Base-by-base conservation (phyloP, 2,113 vertebrate species). In the Scytalopus superciliaris region DNA sequence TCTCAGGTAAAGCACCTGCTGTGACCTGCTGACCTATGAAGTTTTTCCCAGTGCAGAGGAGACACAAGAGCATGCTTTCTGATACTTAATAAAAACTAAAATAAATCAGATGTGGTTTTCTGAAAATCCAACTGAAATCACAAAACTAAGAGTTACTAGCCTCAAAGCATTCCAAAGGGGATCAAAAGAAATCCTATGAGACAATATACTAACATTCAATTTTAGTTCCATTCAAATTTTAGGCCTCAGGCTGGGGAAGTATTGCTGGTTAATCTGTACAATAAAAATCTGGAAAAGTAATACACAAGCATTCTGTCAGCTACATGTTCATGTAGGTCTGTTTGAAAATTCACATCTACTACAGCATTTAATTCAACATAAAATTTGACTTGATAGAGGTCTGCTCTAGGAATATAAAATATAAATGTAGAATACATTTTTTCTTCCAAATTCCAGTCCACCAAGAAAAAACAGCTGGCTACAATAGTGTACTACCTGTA, bases 361-460 rank as follows among this genome's bases (percentile, higher is more conserved):
- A 37, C 0, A 1, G 22, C 33, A 80, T 81, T 79, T 60, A 75
- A 66, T 53, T 76, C 25, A 86, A 80, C 6, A 40, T 40, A 80
- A 88, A 66, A 66, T 42, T 13, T 14, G 14, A 80, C 14, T 52
- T 28, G 5, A 63, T 0, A 93, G 27, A 84, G 52, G 24, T 18
- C 3, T 42, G 30, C 60, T 72, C 52, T 52, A 69, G 19, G 27
- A 73, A 86, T 17, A 40, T 8, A 40, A 57, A 87, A 68, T 0
- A n/a, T n/a, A n/a, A n/a, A n/a, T n/a, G n/a, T n/a, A 73, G 35
- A 84, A 60, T 19, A 6, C 0, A 0, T 0, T 28, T 82, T 87
- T 70, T 68, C 27, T 79, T 49, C 28, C n/a, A 82, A 89, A 50
- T 53, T 5, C 11, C 68, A 81, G 33, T 19, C 42, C 52, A 39